A percentile compares a stretch with the other conserved stretches of the same genome.
phyloP scores from a whole-genome alignment of 2,113 vertebrate genomes.

The Hydrolagus affinis region DNA sequence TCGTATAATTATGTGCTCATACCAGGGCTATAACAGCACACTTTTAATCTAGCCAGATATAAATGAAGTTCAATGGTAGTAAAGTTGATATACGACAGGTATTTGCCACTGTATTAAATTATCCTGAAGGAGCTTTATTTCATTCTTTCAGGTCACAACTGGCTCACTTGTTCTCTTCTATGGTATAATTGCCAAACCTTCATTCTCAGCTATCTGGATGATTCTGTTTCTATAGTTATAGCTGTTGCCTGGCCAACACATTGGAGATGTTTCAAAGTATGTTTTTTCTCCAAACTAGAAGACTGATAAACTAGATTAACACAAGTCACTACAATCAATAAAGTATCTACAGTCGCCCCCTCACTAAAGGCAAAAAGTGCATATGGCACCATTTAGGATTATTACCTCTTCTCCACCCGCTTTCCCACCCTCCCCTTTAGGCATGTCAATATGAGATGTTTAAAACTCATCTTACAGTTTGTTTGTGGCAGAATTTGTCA shows the following conservation, averaged over 20 bases:
- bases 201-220: too few species aligned
- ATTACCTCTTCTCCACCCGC: too few species aligned
- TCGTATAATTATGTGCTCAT: neutral
- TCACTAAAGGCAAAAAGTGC: too few species aligned
- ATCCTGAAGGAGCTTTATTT: neutral
- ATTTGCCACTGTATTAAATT: neutral
- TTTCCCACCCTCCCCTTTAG: too few species aligned
- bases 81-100: neutral
- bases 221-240: neutral
- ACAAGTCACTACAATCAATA: neutral
- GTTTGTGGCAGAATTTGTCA: too few species aligned
- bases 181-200: too few species aligned
- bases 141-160: neutral
- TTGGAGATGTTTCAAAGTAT: neutral
- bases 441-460: too few species aligned
- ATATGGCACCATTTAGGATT: too few species aligned
- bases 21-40: neutral
- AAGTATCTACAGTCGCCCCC: neutral
- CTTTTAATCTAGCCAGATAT: neutral
- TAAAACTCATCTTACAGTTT: too few species aligned
- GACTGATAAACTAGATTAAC: neutral
- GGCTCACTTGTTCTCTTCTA: too few species aligned
- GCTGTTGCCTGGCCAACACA: neutral
- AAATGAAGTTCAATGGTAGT: neutral
- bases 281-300: neutral